Percentiles rank a stretch among this genome's conserved stretches.
These are phyloP conservation scores for Pteruthius melanotis DNA, from an alignment of 2,113 vertebrate species.

Conservation along the genomic window DNA sequence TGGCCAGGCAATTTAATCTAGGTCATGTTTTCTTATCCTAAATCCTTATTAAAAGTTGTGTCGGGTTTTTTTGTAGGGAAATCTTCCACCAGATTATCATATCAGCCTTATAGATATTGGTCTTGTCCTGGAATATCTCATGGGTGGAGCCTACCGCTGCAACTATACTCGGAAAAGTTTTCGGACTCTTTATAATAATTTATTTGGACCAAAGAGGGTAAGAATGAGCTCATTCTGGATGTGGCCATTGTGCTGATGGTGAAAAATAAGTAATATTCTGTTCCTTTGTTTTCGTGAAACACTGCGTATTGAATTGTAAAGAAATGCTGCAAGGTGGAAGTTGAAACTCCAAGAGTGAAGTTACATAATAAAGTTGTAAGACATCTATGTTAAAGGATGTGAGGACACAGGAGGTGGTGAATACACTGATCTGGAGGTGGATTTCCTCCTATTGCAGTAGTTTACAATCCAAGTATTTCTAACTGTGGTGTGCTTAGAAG, in stretches of 20 bases:
- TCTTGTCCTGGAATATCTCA: slow-evolving; percentile 93
- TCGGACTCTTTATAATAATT: slow-evolving; percentile 93
- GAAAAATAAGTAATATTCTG: neutral
- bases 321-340: neutral
- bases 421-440: neutral
- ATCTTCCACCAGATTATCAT: slow-evolving; percentile 96
- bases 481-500: neutral
- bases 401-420: neutral
- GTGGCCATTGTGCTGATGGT: neutral
- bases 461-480: neutral
- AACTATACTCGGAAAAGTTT: slow-evolving; percentile 95
- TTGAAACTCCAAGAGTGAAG: neutral
- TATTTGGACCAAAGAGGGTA: slow-evolving; percentile 97
- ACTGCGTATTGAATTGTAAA: neutral
- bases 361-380: neutral
- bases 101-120: slow-evolving; percentile 98
- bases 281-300: neutral
- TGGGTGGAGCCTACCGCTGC: slow-evolving; percentile 97
- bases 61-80: slow-evolving; percentile 77
- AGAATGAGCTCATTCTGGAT: neutral
- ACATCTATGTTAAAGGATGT: neutral
- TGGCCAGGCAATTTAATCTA: neutral
- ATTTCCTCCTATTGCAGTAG: neutral
- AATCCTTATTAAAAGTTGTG: neutral
- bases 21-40: neutral